Conservation (phyloP, 2,797 vertebrate genomes). For the Scyliorhinus canicula region DNA sequence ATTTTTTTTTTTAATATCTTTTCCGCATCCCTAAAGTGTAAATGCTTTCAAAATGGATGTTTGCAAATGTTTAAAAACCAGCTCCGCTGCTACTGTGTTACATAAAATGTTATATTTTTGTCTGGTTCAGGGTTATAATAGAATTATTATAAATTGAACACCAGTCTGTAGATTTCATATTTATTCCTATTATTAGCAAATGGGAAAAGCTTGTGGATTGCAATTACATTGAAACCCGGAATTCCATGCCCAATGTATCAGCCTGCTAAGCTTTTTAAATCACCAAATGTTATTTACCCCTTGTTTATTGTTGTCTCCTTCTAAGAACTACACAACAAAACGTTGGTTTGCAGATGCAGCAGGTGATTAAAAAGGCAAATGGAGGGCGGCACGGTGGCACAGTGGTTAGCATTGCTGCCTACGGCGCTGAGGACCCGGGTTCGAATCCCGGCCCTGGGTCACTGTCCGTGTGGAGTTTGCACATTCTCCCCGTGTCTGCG, state of each 20-base stretch:
- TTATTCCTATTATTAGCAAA: not conserved
- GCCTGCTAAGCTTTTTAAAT: not conserved
- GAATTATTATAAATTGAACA: not conserved
- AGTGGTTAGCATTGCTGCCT: too few relatives aligned
- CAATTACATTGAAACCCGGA: not conserved
- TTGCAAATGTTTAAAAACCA: not conserved
- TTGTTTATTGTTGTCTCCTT: not conserved
- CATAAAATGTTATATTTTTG: not conserved
- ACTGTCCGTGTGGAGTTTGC: too few relatives aligned
- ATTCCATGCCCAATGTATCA: not conserved
- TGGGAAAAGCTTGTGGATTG: not conserved
- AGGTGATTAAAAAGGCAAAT: too few relatives aligned
- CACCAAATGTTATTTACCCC: not conserved
- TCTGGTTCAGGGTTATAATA: not conserved
- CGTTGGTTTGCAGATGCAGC: too few relatives aligned
- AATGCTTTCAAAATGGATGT: not conserved
- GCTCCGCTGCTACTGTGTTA: not conserved
- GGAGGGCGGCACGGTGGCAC: too few relatives aligned
- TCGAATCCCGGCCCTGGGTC: too few relatives aligned
- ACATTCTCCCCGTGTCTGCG: too few relatives aligned
- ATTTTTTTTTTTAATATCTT: too few relatives aligned
- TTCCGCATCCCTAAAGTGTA: not conserved
- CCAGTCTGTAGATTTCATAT: not conserved
- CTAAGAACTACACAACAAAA: not conserved
- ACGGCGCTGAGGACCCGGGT: too few relatives aligned